Base-by-base conservation (phyloP, 1,140 invertebrate genomes). In the Bombus terrestris region DNA sequence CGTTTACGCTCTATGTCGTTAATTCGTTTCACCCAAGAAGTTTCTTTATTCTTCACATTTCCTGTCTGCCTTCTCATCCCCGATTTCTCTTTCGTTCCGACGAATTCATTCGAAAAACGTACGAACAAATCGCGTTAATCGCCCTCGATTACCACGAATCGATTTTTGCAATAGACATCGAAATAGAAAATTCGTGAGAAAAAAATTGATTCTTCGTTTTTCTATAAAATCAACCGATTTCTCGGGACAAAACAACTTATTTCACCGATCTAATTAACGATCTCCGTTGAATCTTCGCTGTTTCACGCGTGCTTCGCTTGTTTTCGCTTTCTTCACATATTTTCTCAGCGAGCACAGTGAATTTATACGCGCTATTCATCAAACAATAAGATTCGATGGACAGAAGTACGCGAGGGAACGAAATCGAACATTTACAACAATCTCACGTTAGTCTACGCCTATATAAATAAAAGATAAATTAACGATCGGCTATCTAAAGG, bases 401-500 rank as follows among this genome's bases (percentile, higher is more conserved):
- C 41, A 68, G 25, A 78, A 43, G 32, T 47, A 62, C 62, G 41
- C 77, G 77, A 47, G 12, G 12, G n/a, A 66, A 64, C 28, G 39
- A 71, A 32, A 35, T 12, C 4, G n/a, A 35, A 25, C 35, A 35
- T 12, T 2, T 6, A 32, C 9, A 25, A 12, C n/a, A 32, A 1
- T 32, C 43, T 76, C 35, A 9, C 25, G 47, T 76, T 62, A 10
- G 10, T 25, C 15, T 39, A 62, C 3, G 9, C 12, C 32, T 22
- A 64, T 66, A 69, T 82, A 77, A 83, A 91, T 89, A 83, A 68
- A 85, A 75, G 86, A 81, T 76, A 83, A 86, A 88, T 88, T 88
- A 78, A 74, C 25, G 18, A 68, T 37, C 85, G 86, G 74, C 66
- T 71, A n/a, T 62, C 59, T n/a, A 62, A 12, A 62, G 28, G 28